Conservation (phyloP, 1,140 invertebrate genomes). For the Solenopsis fugax region DNA sequence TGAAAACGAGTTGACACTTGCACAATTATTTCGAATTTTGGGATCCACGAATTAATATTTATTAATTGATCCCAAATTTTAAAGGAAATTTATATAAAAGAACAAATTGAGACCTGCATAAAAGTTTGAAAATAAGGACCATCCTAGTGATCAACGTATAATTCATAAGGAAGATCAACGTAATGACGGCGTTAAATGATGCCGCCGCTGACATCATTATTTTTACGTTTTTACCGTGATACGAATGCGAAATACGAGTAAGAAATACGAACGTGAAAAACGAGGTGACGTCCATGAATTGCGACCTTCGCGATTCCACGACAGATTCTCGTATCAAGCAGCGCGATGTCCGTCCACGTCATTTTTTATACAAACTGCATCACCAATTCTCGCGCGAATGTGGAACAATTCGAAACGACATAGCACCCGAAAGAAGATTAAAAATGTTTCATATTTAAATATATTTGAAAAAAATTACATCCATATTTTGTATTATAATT, state of each 20-base stretch:
- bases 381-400: not conserved
- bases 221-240: not conserved
- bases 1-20: no score
- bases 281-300: not conserved
- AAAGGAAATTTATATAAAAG: no score
- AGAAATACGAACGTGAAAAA: slow-evolving; percentile 1
- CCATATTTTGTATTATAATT: not conserved
- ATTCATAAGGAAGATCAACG: no score
- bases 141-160: no score
- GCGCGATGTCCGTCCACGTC: not conserved
- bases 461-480: not conserved
- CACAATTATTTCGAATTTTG: no score
- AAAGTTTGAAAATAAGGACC: no score
- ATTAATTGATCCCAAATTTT: no score
- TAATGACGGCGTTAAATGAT: not conserved
- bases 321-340: not conserved
- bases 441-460: not conserved
- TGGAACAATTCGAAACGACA: not conserved
- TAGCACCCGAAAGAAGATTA: not conserved
- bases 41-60: no score
- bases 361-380: not conserved
- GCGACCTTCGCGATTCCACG: not conserved
- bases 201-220: not conserved
- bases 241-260: not conserved
- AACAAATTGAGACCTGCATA: no score